A percentile compares a stretch with the other conserved stretches of the same genome.
Conservation (phyloP, 2,888 invertebrate genomes). For the Cancer borealis region DNA sequence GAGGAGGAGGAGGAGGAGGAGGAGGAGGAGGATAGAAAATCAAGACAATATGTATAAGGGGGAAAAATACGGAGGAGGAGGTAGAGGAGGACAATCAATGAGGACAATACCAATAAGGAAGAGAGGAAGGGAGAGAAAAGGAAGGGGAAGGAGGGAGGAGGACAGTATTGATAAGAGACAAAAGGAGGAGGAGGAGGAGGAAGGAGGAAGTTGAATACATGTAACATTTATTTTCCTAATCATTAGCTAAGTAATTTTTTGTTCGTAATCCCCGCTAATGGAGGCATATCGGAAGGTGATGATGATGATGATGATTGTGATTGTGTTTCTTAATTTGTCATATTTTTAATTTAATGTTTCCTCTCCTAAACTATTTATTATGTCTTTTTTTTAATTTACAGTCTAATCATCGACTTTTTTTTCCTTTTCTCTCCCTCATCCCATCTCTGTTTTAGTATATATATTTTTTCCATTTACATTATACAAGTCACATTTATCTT, state of each 20-base stretch:
- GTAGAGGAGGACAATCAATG: no score
- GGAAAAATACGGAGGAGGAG: neutral
- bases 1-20: neutral
- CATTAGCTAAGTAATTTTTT: neutral
- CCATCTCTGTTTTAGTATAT: no score
- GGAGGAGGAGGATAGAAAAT: neutral
- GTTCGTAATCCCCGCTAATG: neutral
- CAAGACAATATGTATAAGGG: neutral
- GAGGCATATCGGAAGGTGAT: neutral
- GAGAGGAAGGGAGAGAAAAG: neutral
- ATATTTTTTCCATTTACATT: neutral
- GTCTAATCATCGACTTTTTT: no score
- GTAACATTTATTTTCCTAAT: neutral
- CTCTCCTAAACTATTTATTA: no score
- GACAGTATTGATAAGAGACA: neutral
- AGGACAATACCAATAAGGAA: neutral
- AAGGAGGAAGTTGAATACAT: neutral
- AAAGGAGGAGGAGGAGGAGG: neutral
- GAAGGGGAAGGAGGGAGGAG: conserved; percentile 11
- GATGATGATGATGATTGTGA: neutral
- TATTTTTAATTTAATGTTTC: no score
- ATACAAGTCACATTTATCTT: neutral
- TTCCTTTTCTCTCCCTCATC: no score
- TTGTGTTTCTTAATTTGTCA: neutral
- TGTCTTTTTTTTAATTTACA: no score